phyloP scores from a whole-genome alignment of 2,113 vertebrate species.

The Cynoglossus semilaevis region DNA sequence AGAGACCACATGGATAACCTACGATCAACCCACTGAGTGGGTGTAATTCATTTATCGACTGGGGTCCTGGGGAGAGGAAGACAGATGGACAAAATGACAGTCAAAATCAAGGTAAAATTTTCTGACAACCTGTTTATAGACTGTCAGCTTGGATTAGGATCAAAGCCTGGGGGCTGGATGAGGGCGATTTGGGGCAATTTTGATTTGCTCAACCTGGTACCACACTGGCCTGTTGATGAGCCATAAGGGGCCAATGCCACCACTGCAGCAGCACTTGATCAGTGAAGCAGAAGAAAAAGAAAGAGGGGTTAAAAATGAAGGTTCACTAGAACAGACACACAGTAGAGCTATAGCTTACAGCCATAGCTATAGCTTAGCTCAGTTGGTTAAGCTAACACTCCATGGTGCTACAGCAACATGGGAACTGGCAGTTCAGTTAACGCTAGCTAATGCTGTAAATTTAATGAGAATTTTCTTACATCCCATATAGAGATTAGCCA shows the following conservation, averaged over 20 bases:
- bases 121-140: conserved; percentile 72
- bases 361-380: no score
- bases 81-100: conserved; percentile 65
- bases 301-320: not conserved
- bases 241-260: not conserved
- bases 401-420: no score
- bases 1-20: no score
- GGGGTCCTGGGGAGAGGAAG: conserved; percentile 33
- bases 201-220: conserved; percentile 7
- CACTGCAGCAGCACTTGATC: not conserved
- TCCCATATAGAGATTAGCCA: no score
- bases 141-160: conserved; percentile 67
- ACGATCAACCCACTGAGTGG: conserved; percentile 25
- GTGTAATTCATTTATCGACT: conserved; percentile 67
- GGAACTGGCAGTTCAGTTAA: no score
- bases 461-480: no score
- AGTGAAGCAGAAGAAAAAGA: not conserved
- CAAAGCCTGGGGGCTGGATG: conserved; percentile 42
- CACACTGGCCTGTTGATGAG: conserved; percentile 12
- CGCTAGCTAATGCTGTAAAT: no score
- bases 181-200: conserved; percentile 35
- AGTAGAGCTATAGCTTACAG: no score
- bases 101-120: conserved; percentile 65
- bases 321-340: no score
- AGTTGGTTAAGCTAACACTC: no score